Base-by-base conservation (phyloP, 2,113 vertebrate species). In the Saccopteryx leptura region DNA sequence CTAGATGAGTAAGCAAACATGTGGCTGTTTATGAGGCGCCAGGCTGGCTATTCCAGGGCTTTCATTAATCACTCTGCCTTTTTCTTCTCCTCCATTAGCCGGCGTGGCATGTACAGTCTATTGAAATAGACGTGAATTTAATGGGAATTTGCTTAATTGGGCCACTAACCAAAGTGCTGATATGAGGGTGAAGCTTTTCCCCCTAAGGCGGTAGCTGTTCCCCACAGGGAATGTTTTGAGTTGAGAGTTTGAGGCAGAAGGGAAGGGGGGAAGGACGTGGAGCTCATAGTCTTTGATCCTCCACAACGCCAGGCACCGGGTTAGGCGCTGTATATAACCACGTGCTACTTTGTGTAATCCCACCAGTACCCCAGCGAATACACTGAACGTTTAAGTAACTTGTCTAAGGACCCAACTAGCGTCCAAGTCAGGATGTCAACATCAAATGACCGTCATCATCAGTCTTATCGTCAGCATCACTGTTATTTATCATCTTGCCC, bases 1-100 rank as follows among this genome's bases (percentile, higher is more conserved):
- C 63, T 7, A 92, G 48, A 66, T 96, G 97, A 96, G 94, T 96
- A 97, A 97, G 96, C 85, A 96, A 98, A 81, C 87, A 90, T 0
- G 1, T 90, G 79, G 78, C 84, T 97, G 1, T 52, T 95, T 82
- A 88, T 18, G 68, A 96, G 92, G 75, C 88, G 21, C 85, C 79
- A 90, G 80, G 60, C 78, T 87, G 79, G 72, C 39, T 92, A 75
- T 89, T 48, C 84, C 84, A 33, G 13, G 54, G 39, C 2, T 2
- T 3, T 26, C 63, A 96, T 96, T 91, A 26, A 21, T 79, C 90
- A 96, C 58, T 17, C 58, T 61, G 66, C 33, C 54, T 75, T 93
- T 78, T 87, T 69, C 61, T 92, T 84, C 66, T 88, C 54, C 65
- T 72, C 26, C 75, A 5, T 93, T 46, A 39, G 33, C 14, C n/a